Percentiles rank a stretch among this genome's conserved stretches.
These are phyloP conservation scores for Lasiurus borealis DNA, from an alignment of 2,113 vertebrate species.

Conservation along the genomic window DNA sequence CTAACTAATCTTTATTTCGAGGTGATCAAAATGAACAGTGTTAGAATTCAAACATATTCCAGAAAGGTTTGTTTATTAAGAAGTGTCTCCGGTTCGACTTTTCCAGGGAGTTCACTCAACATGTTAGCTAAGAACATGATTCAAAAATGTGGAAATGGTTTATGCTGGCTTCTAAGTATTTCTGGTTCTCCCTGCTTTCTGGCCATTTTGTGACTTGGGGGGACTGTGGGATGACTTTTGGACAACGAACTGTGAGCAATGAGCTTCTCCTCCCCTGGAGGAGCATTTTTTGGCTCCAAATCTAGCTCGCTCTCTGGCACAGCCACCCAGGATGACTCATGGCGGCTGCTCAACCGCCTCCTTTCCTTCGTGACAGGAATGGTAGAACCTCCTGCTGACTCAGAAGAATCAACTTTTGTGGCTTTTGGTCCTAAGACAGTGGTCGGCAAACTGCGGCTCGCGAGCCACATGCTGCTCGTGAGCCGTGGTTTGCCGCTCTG, in stretches of 20 bases:
- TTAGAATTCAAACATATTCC: not conserved
- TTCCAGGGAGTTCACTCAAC: not conserved
- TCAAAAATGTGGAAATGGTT: not conserved
- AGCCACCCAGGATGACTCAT: not conserved
- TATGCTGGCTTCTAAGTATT: not conserved
- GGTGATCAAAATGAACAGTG: not conserved
- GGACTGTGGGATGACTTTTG: not conserved
- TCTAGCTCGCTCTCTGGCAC: not conserved
- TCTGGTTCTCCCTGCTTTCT: not conserved
- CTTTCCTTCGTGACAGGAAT: not conserved
- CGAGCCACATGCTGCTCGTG: too few species aligned
- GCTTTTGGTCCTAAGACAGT: not conserved
- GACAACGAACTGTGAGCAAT: not conserved
- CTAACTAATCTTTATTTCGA: not conserved
- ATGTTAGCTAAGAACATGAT: not conserved
- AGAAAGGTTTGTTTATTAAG: constrained; percentile 29
- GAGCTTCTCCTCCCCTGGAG: not conserved
- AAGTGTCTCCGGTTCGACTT: not conserved
- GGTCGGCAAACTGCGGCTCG: too few species aligned
- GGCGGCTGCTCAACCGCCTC: not conserved
- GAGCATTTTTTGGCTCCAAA: too few species aligned
- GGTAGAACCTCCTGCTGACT: not conserved
- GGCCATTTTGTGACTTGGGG: not conserved
- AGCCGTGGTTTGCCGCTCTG: too few species aligned
- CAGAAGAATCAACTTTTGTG: not conserved